phyloP scores from a whole-genome alignment of 92 coral and sea anemone genomes.

The Micromussa lordhowensis region DNA sequence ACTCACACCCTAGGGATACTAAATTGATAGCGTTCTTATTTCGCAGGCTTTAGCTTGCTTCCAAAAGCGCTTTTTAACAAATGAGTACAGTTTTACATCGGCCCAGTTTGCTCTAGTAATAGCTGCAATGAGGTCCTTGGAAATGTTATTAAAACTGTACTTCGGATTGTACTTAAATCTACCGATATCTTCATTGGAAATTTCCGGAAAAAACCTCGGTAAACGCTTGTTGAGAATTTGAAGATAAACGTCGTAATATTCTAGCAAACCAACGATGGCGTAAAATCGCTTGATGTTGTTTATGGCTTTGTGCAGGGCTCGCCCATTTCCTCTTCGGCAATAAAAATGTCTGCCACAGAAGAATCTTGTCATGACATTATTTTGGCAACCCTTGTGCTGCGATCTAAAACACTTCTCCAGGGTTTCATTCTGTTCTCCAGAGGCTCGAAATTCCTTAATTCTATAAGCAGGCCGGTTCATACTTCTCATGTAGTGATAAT shows the following conservation, averaged over 20 bases:
- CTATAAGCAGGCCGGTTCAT: conserved; percentile 69
- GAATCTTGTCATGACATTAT: conserved; percentile 88
- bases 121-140: conserved; percentile 48
- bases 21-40: background rate
- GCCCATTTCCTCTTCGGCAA: conserved; percentile 74
- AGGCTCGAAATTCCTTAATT: conserved; percentile 63
- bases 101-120: conserved; percentile 80
- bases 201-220: conserved; percentile 70
- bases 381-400: conserved; percentile 88
- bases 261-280: conserved; percentile 83
- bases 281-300: conserved; percentile 78
- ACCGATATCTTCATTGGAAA: conserved; percentile 40
- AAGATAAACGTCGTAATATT: conserved; percentile 73
- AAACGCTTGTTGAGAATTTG: conserved; percentile 80
- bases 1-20: background rate
- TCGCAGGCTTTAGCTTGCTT: conserved; percentile 86
- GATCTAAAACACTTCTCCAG: conserved; percentile 74
- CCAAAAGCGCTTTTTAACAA: conserved; percentile 68
- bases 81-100: conserved; percentile 79
- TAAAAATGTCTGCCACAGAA: conserved; percentile 88
- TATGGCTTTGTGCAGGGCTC: conserved; percentile 81
- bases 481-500: conserved; percentile 83
- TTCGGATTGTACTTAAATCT: conserved; percentile 63
- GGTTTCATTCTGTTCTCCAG: conserved; percentile 77
- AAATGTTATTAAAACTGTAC: conserved; percentile 62